phyloP scores from a whole-genome alignment of 2,113 vertebrate genomes.

The Triplophysa tibetana region DNA sequence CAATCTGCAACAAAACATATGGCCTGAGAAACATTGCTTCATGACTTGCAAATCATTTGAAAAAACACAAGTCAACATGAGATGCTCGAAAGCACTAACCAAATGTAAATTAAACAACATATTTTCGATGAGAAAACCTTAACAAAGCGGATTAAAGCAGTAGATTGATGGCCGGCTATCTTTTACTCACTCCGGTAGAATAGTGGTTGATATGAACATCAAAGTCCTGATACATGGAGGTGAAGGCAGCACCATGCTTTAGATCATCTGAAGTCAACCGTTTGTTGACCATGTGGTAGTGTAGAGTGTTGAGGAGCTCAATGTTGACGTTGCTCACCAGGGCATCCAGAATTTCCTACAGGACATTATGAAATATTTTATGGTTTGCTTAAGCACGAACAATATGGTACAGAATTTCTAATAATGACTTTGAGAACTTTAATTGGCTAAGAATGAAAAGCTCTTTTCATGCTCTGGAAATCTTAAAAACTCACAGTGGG shows the following conservation, averaged over 20 bases:
- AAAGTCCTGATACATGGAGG: constrained; percentile 96
- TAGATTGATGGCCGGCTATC: neutral
- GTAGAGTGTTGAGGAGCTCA: constrained; percentile 93
- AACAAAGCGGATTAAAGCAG: constrained; percentile 31
- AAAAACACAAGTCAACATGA: constrained; percentile 8
- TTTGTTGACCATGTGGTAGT: constrained; percentile 94
- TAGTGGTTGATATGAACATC: constrained; percentile 94
- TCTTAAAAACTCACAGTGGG: constrained; percentile 77
- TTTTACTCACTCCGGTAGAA: constrained; percentile 83
- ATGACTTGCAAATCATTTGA: constrained; percentile 11
- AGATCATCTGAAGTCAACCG: constrained; percentile 91
- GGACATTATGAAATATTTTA: constrained; percentile 12
- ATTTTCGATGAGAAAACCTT: constrained; percentile 21
- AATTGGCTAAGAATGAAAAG: neutral
- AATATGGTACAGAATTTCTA: neutral
- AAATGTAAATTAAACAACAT: constrained; percentile 42
- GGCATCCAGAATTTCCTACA: constrained; percentile 93
- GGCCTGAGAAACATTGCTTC: constrained; percentile 19
- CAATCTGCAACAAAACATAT: constrained; percentile 75
- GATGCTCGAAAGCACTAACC: constrained; percentile 18
- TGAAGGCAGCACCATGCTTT: constrained; percentile 80
- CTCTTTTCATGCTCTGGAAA: constrained; percentile 4
- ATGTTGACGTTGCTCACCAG: constrained; percentile 98
- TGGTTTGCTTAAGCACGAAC: neutral
- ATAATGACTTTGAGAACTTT: neutral